These are phyloP conservation scores for Hepsetus odoe DNA, from an alignment of 2,113 vertebrate species.

Conservation along the genomic window DNA sequence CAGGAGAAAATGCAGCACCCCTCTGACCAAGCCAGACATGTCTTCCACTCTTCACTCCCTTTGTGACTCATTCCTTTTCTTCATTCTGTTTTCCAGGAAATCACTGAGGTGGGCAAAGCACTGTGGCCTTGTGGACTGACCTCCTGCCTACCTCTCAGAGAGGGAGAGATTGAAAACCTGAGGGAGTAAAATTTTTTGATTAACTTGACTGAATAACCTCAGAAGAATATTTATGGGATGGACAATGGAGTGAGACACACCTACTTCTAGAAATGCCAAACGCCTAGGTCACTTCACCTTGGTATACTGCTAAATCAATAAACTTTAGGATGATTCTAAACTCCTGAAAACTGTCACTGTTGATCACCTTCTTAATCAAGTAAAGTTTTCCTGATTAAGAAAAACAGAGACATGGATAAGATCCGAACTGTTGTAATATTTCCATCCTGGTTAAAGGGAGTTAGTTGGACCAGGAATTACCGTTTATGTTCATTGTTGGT, in stretches of 20 bases:
- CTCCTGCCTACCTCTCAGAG: constrained; percentile 66
- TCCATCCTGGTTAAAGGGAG: constrained; percentile 50
- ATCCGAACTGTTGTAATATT: constrained; percentile 63
- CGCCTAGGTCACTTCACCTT: neutral
- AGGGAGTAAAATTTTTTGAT: constrained; percentile 53
- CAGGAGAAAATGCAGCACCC: constrained; percentile 45
- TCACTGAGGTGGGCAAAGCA: constrained; percentile 66
- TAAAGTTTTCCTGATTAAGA: constrained; percentile 6
- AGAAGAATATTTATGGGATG: constrained; percentile 50
- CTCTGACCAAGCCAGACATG: constrained; percentile 59
- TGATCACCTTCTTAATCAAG: constrained; percentile 26
- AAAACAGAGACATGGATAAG: constrained; percentile 21
- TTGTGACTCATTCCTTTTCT: constrained; percentile 55
- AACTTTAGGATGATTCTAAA: constrained; percentile 46
- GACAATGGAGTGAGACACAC: constrained; percentile 39
- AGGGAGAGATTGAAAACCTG: constrained; percentile 63
- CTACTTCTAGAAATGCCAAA: constrained; percentile 15
- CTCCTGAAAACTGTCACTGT: constrained; percentile 18
- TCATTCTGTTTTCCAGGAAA: constrained; percentile 75
- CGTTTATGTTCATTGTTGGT: constrained; percentile 61
- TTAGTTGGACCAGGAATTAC: constrained; percentile 40
- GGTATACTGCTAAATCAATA: constrained; percentile 38
- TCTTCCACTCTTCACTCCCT: constrained; percentile 34
- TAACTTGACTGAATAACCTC: constrained; percentile 54
- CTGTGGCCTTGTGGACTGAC: constrained; percentile 66